phyloP scores from a whole-genome alignment of 2,113 vertebrate species.

The Microcebus ravelobensis region DNA sequence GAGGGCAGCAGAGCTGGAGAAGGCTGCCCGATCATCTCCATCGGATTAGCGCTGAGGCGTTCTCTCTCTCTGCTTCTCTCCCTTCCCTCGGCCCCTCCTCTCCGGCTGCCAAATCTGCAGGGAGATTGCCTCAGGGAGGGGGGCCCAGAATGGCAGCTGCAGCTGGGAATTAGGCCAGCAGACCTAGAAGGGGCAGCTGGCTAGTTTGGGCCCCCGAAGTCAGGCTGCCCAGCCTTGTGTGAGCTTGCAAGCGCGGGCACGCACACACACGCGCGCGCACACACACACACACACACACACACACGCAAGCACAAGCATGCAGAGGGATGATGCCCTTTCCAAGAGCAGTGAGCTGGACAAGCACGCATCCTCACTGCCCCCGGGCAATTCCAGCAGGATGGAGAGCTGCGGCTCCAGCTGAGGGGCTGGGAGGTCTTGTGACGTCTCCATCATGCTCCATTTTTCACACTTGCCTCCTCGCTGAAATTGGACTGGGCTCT shows the following conservation, averaged over 20 bases:
- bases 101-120: constrained; percentile 82
- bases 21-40: constrained; percentile 85
- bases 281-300: background rate
- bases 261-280: fast-evolving
- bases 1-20: constrained; percentile 78
- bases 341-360: constrained; percentile 3
- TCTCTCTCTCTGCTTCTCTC: background rate
- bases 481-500: constrained; percentile 5
- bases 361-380: background rate
- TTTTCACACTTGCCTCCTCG: constrained; percentile 65
- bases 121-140: constrained; percentile 83
- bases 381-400: constrained; percentile 34
- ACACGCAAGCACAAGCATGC: background rate
- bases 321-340: background rate
- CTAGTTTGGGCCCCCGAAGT: constrained; percentile 83
- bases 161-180: constrained; percentile 86
- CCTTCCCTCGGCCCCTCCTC: constrained; percentile 75
- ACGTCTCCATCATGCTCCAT: constrained; percentile 61
- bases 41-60: constrained; percentile 86
- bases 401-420: background rate
- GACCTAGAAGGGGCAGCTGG: constrained; percentile 84
- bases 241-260: fast-evolving
- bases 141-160: constrained; percentile 80
- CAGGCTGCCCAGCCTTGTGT: constrained; percentile 7
- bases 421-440: constrained; percentile 45